These are phyloP conservation scores for Caenorhabditis tropicalis DNA, from an alignment of 1,140 invertebrate genomes.

Conservation along the genomic window DNA sequence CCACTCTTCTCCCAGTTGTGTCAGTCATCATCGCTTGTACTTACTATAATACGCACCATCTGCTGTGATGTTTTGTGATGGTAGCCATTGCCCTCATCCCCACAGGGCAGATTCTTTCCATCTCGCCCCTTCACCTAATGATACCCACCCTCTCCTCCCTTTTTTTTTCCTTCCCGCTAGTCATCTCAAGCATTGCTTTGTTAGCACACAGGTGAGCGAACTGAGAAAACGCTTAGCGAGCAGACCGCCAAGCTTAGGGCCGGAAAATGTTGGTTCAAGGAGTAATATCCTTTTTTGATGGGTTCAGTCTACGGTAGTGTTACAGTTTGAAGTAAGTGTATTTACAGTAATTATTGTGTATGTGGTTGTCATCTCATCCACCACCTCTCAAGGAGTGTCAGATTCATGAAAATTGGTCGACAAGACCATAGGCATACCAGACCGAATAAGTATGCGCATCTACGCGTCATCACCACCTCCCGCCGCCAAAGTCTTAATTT, in stretches of 20 bases:
- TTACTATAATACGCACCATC: conserved; percentile 29
- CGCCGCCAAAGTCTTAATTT: conserved; percentile 25
- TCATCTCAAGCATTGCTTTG: conserved; percentile 39
- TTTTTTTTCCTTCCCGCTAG: neutral
- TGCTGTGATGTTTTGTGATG: conserved; percentile 36
- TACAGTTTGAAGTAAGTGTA: neutral
- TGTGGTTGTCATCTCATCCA: neutral
- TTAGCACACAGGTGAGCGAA: conserved; percentile 36
- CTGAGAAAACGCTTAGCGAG: conserved; percentile 27
- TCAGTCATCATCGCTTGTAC: conserved; percentile 26
- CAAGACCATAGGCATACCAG: neutral
- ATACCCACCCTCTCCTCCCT: conserved; percentile 12
- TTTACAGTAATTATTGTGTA: too few relatives aligned
- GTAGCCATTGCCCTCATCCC: neutral
- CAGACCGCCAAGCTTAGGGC: neutral
- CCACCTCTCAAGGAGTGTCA: neutral
- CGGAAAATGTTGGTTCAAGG: neutral
- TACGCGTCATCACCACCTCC: neutral
- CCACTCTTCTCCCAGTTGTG: neutral
- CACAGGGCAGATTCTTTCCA: neutral
- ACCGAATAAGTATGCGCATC: neutral
- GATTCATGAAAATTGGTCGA: neutral
- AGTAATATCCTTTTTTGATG: too few relatives aligned
- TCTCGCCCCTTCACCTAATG: neutral
- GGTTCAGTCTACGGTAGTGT: neutral